These are phyloP conservation scores for Alectura lathami DNA, from an alignment of 2,113 vertebrate genomes.

Conservation along the genomic window DNA sequence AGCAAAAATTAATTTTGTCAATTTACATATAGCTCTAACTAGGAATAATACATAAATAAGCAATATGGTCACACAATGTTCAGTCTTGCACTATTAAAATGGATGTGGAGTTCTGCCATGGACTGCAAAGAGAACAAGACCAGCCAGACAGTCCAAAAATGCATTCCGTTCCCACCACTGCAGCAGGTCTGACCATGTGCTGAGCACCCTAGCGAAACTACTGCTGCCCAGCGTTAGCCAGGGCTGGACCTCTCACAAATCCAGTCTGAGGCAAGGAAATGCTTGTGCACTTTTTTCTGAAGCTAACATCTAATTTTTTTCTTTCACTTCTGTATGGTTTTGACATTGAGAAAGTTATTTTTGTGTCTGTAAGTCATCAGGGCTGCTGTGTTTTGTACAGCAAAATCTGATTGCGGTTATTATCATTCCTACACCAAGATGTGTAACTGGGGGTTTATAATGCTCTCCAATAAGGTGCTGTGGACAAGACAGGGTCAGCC, in stretches of 20 bases:
- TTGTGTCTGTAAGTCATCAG: background rate
- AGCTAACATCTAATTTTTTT: background rate
- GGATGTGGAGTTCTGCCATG: background rate
- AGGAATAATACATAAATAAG: background rate
- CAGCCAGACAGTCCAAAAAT: background rate
- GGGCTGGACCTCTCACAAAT: background rate
- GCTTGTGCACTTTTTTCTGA: background rate
- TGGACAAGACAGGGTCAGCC: background rate
- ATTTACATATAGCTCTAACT: background rate
- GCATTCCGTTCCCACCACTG: rapidly evolving
- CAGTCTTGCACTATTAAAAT: background rate
- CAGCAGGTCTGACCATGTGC: background rate
- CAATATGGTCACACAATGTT: background rate
- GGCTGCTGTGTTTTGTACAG: background rate
- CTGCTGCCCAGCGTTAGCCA: background rate
- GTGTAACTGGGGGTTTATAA: background rate
- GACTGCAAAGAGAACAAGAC: background rate
- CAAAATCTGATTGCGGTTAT: background rate
- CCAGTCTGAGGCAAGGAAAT: background rate
- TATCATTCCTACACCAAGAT: background rate
- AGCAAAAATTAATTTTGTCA: background rate
- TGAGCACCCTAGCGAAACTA: background rate
- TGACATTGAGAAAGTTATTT: background rate
- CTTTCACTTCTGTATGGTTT: background rate
- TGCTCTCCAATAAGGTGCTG: background rate